Conservation (phyloP, 2,888 invertebrate species). For the Orchestes rusci region DNA sequence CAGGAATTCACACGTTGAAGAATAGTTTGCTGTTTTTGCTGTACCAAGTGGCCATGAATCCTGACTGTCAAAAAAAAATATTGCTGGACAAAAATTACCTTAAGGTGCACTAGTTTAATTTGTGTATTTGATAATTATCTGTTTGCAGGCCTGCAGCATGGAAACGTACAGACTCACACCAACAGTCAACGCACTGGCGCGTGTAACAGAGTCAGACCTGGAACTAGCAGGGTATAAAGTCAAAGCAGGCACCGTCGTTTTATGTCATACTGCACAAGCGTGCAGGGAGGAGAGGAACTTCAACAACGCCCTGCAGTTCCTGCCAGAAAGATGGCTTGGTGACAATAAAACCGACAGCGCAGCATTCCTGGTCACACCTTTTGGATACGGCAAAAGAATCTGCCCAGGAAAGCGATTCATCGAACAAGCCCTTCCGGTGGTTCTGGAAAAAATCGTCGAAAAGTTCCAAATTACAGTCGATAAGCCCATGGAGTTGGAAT, state of each 20-base stretch:
- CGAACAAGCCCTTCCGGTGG: constrained; percentile 65
- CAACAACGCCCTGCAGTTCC: constrained; percentile 58
- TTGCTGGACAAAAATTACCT: constrained; percentile 56
- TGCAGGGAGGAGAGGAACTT: constrained; percentile 71
- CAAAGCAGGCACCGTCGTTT: constrained; percentile 67
- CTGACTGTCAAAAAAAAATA: constrained; percentile 59
- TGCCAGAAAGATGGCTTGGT: constrained; percentile 28
- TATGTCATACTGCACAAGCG: constrained; percentile 79
- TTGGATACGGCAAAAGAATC: constrained; percentile 71
- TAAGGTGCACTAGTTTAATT: too few relatives aligned
- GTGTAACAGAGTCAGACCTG: constrained; percentile 66
- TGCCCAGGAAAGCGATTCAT: constrained; percentile 83
- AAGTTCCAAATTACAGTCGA: constrained; percentile 63
- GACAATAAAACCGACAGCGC: too few relatives aligned
- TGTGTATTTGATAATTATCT: too few relatives aligned
- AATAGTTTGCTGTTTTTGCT: constrained; percentile 75
- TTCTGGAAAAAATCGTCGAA: constrained; percentile 60
- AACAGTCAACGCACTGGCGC: constrained; percentile 71
- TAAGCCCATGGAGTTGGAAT: constrained; percentile 61
- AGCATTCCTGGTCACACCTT: constrained; percentile 64
- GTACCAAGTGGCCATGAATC: constrained; percentile 63
- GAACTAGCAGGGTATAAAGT: constrained; percentile 62
- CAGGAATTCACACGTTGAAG: constrained; percentile 81
- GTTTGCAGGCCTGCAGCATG: constrained; percentile 64
- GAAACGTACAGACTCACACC: constrained; percentile 71